Percentiles rank a stretch among this genome's conserved stretches.
Conservation (phyloP, 2,113 vertebrate genomes). For the Lipophrys pholis region DNA sequence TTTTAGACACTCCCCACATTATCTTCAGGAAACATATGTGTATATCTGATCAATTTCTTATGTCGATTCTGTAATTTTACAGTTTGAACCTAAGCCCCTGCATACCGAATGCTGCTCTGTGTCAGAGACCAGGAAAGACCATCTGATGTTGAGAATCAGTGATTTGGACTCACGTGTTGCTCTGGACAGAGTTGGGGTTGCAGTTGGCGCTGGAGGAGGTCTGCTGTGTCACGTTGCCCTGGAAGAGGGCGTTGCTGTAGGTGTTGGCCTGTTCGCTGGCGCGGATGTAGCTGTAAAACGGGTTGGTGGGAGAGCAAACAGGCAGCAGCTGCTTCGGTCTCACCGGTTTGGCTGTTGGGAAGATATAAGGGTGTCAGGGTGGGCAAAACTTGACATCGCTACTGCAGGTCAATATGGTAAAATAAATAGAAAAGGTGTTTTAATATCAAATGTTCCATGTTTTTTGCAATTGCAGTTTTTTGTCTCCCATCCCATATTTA, state of each 20-base stretch:
- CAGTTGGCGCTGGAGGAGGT: conserved; percentile 48
- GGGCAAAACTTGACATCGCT: neutral
- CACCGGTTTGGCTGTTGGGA: conserved; percentile 86
- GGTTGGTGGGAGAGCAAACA: conserved; percentile 87
- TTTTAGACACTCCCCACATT: no score
- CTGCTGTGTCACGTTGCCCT: conserved; percentile 69
- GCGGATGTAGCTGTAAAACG: conserved; percentile 80
- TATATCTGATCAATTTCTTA: no score
- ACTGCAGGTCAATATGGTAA: neutral
- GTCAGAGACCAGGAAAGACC: neutral
- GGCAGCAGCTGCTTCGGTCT: conserved; percentile 88
- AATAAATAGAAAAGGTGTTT: neutral
- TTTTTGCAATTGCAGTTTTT: no score
- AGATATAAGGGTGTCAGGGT: neutral
- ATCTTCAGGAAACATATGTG: no score
- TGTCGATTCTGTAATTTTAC: no score
- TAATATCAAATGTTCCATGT: no score
- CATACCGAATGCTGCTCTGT: neutral
- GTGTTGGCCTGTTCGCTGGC: conserved; percentile 84
- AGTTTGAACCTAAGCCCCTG: neutral
- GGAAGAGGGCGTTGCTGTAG: conserved; percentile 91
- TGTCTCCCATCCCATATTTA: no score
- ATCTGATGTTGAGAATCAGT: neutral
- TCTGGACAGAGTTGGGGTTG: conserved; percentile 80
- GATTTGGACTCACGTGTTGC: conserved; percentile 75